Evolutionary conservation across 2,113 vertebrate genomes (phyloP), one percentile per base, ranked within the genome.

Genomic region (Pavo muticus): DNA sequence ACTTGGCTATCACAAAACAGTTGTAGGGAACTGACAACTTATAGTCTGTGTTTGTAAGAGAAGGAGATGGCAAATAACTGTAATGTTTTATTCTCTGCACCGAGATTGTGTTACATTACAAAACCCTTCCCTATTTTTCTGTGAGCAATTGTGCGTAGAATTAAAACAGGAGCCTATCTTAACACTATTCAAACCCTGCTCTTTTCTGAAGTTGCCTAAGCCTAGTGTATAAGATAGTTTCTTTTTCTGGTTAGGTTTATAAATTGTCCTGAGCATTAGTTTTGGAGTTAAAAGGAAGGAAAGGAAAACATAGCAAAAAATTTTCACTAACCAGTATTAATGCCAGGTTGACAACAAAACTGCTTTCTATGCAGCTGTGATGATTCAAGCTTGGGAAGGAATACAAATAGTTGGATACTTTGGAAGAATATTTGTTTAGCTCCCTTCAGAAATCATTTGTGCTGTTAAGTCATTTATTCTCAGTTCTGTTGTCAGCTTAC

Each of bases 381-480:
- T 69, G 83, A 81, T 65, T 85, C 15, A 61, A 35, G 45, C 57
- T 72, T 25, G 47, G 3, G 0, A 67, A 52, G 18, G n/a, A 82
- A 57, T 21, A 4, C 3, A 20, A 86, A 60, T n/a, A 52, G 48
- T 74, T 77, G 37, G 65, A 54, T 74, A 54, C 88, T 82, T 78
- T 37, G 59, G 48, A 74, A 84, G 56, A 74, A n/a, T 45, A 84
- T 7, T 63, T 3, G 3, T 54, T 54, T 57, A 48, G n/a, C 56
- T 92, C 61, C 48, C 68, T 95, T 95, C 8, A 1, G 69, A 97
- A 95, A 57, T 59, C 61, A 21, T 90, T 86, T 83, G 6, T 77
- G 18, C 63, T 86, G 29, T 68, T 88, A 77, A 90, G 80, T 94
- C 2, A 47, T 94, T 91, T 73, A 75, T 87, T 92, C 64, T 23